These are phyloP conservation scores for Amyelois transitella DNA, from an alignment of 1,140 invertebrate genomes.

Conservation along the genomic window DNA sequence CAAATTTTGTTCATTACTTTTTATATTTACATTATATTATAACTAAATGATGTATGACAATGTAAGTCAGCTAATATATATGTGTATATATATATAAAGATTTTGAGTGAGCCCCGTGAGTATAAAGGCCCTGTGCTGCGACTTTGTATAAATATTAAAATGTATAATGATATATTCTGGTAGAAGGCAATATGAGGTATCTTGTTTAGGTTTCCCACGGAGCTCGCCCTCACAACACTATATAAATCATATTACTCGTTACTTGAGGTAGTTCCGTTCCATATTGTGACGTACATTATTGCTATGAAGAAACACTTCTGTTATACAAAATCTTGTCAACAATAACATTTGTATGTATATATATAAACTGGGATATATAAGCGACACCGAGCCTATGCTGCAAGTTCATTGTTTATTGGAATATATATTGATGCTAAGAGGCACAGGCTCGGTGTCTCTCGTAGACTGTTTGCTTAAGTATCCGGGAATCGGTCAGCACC, in stretches of 20 bases:
- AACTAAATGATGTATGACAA: slow-evolving; percentile 55
- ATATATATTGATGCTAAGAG: not conserved
- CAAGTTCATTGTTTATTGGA: not conserved
- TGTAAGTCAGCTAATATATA: slow-evolving; percentile 53
- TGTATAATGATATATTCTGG: slow-evolving; percentile 39
- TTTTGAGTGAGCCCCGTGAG: slow-evolving; percentile 19
- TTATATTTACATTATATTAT: slow-evolving; percentile 63
- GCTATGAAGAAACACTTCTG: slow-evolving; percentile 55
- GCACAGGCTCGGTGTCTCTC: not conserved
- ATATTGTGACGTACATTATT: slow-evolving; percentile 58
- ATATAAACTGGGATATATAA: slow-evolving; percentile 12
- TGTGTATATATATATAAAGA: slow-evolving; percentile 25
- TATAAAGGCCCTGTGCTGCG: slow-evolving; percentile 2
- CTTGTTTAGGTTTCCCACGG: slow-evolving; percentile 15
- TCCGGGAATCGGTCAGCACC: not conserved
- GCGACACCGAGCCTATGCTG: not conserved
- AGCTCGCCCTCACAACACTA: slow-evolving; percentile 40
- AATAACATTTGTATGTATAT: slow-evolving; percentile 34
- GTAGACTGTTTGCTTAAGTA: not conserved
- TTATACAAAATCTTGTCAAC: slow-evolving; percentile 57
- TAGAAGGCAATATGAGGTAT: too few species aligned
- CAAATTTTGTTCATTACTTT: slow-evolving; percentile 62
- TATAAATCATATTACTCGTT: slow-evolving; percentile 59
- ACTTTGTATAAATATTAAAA: slow-evolving; percentile 8
- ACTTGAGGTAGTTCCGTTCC: slow-evolving; percentile 70